Evolutionary conservation across 2,888 invertebrate species (phyloP).

Genomic region (Hypena proboscidalis): DNA sequence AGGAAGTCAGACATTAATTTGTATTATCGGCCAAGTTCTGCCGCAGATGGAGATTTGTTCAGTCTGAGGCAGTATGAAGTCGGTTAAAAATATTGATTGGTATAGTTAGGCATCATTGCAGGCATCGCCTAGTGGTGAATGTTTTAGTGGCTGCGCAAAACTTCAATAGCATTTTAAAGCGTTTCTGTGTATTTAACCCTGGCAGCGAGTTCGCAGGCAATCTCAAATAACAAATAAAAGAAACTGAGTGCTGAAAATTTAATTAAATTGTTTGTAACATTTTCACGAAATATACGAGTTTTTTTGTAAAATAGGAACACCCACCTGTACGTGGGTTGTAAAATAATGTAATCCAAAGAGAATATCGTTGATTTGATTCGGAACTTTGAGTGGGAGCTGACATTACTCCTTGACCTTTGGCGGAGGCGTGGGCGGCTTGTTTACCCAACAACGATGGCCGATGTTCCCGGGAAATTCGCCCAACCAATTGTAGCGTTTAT

Average conservation of each 20-base stretch:
- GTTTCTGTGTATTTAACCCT: slow-evolving; percentile 1
- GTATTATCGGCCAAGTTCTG: slow-evolving; percentile 19
- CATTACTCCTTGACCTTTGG: slow-evolving; percentile 52
- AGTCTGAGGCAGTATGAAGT: slow-evolving; percentile 4
- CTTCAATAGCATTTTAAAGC: not conserved
- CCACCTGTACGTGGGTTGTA: slow-evolving; percentile 26
- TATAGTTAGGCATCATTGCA: not conserved
- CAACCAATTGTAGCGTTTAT: slow-evolving; percentile 21
- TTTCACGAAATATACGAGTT: slow-evolving; percentile 14
- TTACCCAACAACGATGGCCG: slow-evolving; percentile 30
- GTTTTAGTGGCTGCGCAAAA: not conserved
- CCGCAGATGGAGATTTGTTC: slow-evolving; percentile 25
- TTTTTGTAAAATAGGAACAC: slow-evolving; percentile 12
- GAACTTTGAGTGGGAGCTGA: slow-evolving; percentile 42
- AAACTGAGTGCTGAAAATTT: slow-evolving; percentile 3
- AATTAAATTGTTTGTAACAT: slow-evolving; percentile 4
- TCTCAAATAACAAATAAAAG: slow-evolving; percentile 8
- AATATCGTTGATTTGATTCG: slow-evolving; percentile 37
- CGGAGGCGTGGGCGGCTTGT: slow-evolving; percentile 39
- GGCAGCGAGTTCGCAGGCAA: not conserved
- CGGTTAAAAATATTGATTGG: slow-evolving; percentile 3
- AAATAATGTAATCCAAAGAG: slow-evolving; percentile 38
- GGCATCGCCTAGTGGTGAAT: not conserved
- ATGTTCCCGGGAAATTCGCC: slow-evolving; percentile 17
- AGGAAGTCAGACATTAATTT: slow-evolving; percentile 45